Evolutionary conservation across 2,888 invertebrate species (phyloP).

Genomic region (Gari tellinella): DNA sequence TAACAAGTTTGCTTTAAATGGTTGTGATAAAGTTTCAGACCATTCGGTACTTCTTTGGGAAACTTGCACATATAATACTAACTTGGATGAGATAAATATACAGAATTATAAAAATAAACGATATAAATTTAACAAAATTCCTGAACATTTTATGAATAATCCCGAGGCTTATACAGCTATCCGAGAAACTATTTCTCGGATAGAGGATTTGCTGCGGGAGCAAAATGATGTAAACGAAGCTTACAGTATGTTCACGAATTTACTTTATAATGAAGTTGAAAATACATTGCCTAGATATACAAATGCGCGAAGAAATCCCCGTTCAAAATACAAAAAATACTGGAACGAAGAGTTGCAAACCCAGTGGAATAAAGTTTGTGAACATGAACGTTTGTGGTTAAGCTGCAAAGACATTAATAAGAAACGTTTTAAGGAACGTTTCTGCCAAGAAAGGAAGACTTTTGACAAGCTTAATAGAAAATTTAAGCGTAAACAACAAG

Average conservation of each 20-base stretch:
- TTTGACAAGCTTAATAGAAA: slow-evolving; percentile 1
- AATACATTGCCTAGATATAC: slow-evolving; percentile 2
- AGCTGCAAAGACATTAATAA: slow-evolving; percentile 6
- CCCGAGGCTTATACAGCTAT: too few species aligned
- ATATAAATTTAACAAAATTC: slow-evolving; percentile 1
- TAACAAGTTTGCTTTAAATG: slow-evolving; percentile 3
- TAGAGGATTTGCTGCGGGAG: slow-evolving; percentile 4
- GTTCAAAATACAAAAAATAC: slow-evolving; percentile 1
- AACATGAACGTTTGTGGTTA: slow-evolving; percentile 6
- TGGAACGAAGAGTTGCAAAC: slow-evolving; percentile 1
- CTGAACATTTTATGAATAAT: background rate
- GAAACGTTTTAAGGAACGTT: background rate
- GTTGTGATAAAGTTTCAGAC: slow-evolving; percentile 20
- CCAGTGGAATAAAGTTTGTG: slow-evolving; percentile 5
- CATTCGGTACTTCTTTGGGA: slow-evolving; percentile 3
- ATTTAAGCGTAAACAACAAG: slow-evolving; percentile 4
- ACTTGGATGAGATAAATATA: slow-evolving; percentile 7
- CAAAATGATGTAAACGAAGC: slow-evolving; percentile 5
- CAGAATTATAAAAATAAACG: background rate
- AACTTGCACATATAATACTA: too few species aligned
- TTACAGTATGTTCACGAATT: slow-evolving; percentile 1
- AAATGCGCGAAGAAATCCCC: background rate
- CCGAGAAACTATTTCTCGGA: background rate
- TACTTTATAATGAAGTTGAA: slow-evolving; percentile 4
- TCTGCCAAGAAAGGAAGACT: background rate